Conservation (phyloP, 2,113 vertebrate genomes). For the Erythrocercus mccallii region DNA sequence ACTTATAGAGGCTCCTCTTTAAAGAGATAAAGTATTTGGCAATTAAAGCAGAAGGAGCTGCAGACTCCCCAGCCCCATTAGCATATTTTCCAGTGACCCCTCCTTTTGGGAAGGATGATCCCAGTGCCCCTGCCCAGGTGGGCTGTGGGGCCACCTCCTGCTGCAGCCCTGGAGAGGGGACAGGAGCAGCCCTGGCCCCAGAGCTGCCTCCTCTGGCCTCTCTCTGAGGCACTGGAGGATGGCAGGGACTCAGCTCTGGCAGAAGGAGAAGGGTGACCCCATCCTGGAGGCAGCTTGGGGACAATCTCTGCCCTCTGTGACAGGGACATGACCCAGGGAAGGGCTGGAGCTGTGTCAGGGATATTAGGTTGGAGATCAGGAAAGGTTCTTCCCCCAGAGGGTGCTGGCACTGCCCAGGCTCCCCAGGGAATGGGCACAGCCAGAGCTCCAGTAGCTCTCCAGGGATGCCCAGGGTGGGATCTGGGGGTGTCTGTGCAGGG, state of each 20-base stretch:
- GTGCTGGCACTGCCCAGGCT: not conserved
- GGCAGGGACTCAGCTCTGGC: not conserved
- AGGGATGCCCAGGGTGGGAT: not conserved
- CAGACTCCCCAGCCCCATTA: not conserved
- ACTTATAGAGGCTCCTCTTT: not conserved
- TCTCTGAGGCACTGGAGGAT: not conserved
- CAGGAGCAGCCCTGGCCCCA: not conserved
- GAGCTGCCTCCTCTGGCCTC: accelerated
- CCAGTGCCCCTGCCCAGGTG: accelerated
- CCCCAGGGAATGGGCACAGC: not conserved
- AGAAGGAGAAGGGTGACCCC: not conserved
- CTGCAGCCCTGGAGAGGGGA: not conserved
- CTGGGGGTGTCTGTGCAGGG: not conserved
- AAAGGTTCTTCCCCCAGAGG: not conserved
- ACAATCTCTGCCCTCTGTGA: not conserved
- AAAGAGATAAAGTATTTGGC: slow-evolving; percentile 34
- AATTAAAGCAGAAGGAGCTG: slow-evolving; percentile 2
- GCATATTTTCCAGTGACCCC: not conserved
- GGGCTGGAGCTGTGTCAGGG: not conserved
- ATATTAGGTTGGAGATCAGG: accelerated
- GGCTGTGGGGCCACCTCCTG: no score
- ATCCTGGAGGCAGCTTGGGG: not conserved
- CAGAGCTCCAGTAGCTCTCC: not conserved
- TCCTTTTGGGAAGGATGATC: not conserved
- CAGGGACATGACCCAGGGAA: not conserved